Base-by-base conservation (phyloP, 1,140 invertebrate genomes). In the Leptestheria dahalacensis region DNA sequence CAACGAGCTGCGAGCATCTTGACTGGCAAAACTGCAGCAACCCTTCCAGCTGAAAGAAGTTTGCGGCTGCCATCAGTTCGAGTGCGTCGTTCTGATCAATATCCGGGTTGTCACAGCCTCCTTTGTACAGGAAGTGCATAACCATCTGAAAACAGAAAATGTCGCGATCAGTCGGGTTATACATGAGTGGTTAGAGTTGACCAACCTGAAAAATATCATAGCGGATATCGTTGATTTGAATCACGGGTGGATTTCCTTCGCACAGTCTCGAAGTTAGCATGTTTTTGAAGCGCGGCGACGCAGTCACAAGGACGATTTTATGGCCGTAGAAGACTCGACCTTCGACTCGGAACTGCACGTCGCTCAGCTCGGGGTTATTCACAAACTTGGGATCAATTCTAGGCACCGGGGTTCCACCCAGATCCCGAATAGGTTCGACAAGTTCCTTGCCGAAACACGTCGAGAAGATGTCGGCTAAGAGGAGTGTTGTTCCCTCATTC, bases 281-380 rank as follows among this genome's bases (percentile, higher is more conserved):
- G 47, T 83, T 84, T 65, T 88, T 80, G 64, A 93, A 84, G 59
- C 87, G 76, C 15, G 86, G 81, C 6, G 89, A 93, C 41, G 88
- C 88, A 12, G 89, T 93, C 21, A 93, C 86, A 26, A 94, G 74
- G 26, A 94, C 88, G 55, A 93, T 92, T 76, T 91, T 92, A 70
- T 94, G 91, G 1, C 88, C 90, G 70, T 92, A 93, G 71, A 94
- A 93, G n/a, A 92, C 77, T 58, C 86, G 78, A 1, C 88, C 88
- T 73, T 92, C 89, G 9, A 94, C 88, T 66, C 87, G 78, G 69
- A 93, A 93, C 62, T 88, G 89, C 20, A 93, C 88, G 72, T 93
- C 90, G 64, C 86, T 88, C 11, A 92, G 75, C 66, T 90, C 89
- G 0, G 88, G 86, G 74, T 92, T 92, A 72, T 93, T 93, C 51